phyloP scores from a whole-genome alignment of 2,888 invertebrate species.

The Leucania comma region DNA sequence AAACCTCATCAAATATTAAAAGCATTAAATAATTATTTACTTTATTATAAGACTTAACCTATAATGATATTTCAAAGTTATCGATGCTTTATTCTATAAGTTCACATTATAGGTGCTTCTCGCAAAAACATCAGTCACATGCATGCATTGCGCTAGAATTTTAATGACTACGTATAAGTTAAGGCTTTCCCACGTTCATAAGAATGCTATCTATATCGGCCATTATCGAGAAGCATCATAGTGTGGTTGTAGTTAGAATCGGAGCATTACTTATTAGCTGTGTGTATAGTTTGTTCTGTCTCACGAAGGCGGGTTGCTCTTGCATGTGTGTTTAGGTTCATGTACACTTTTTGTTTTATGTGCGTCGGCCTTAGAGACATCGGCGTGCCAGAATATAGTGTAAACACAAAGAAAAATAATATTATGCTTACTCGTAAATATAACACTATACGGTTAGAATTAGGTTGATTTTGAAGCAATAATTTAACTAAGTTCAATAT shows the following conservation, averaged over 20 bases:
- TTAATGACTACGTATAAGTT: conserved; percentile 34
- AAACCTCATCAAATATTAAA: not conserved
- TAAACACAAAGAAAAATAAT: no score
- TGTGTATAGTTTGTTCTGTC: not conserved
- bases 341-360: no score
- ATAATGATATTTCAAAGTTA: not conserved
- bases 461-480: no score
- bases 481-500: no score
- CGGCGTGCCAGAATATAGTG: no score
- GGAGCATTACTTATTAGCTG: not conserved
- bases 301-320: not conserved
- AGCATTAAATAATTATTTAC: not conserved
- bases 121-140: conserved; percentile 34
- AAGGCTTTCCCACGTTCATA: conserved; percentile 50
- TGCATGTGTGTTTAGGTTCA: not conserved
- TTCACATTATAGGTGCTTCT: conserved; percentile 2
- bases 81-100: not conserved
- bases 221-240: conserved; percentile 31
- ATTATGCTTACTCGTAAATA: no score
- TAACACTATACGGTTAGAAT: no score
- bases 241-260: not conserved
- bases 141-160: conserved; percentile 34
- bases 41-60: not conserved
- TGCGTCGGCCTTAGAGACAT: no score
- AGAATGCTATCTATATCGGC: conserved; percentile 66